Conservation (phyloP, 2,797 vertebrate genomes). For the Typhlichthys eigenmanni region DNA sequence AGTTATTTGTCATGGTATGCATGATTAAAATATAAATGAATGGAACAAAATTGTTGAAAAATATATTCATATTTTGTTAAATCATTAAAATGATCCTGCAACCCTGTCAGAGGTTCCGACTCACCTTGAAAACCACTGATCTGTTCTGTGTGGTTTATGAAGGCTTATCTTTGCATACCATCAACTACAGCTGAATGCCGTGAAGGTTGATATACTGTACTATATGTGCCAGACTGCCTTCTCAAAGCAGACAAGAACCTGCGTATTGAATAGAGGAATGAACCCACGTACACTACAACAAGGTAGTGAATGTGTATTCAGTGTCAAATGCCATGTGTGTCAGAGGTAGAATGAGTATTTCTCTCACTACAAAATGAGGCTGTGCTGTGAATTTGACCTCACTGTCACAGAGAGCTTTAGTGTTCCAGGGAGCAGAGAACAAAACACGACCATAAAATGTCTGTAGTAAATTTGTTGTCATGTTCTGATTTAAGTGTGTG, state of each 20-base stretch:
- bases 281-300: background rate
- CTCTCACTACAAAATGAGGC: too few species aligned
- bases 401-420: slow-evolving; percentile 68
- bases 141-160: slow-evolving; percentile 4
- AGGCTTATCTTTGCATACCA: slow-evolving; percentile 22
- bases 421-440: slow-evolving; percentile 66
- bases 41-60: too few species aligned
- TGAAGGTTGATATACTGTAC: slow-evolving; percentile 29
- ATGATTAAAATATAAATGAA: too few species aligned
- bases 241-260: slow-evolving; percentile 26
- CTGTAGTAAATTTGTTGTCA: slow-evolving; percentile 51
- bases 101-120: too few species aligned
- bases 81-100: too few species aligned
- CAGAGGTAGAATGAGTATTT: background rate
- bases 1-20: too few species aligned
- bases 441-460: slow-evolving; percentile 61
- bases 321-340: slow-evolving; percentile 19
- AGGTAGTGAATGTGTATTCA: slow-evolving; percentile 16
- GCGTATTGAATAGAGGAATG: slow-evolving; percentile 10
- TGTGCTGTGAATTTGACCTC: slow-evolving; percentile 18
- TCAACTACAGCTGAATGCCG: slow-evolving; percentile 20
- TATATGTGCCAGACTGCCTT: slow-evolving; percentile 22
- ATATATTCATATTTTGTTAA: too few species aligned
- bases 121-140: too few species aligned
- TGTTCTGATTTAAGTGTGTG: slow-evolving; percentile 11